Conservation (phyloP, 2,113 vertebrate species). For the Acanthochromis polyacanthus region DNA sequence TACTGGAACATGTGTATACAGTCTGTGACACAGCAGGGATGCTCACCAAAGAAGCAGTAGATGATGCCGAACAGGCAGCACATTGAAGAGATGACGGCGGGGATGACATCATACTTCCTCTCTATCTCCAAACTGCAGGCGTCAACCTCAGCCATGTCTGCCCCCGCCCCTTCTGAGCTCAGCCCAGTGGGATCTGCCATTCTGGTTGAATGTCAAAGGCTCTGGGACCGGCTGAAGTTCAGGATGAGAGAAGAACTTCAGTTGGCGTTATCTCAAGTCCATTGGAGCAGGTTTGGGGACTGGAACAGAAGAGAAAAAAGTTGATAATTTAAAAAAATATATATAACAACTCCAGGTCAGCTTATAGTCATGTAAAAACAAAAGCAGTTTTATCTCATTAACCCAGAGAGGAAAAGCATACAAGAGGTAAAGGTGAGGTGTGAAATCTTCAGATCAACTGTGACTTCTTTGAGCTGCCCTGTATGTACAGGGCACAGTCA, state of each 20-base stretch:
- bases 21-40: neutral
- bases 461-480: constrained; percentile 39
- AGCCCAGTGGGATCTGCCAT: constrained; percentile 82
- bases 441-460: constrained; percentile 58
- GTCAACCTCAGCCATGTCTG: constrained; percentile 68
- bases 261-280: constrained; percentile 73
- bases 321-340: neutral
- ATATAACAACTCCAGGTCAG: neutral
- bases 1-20: neutral
- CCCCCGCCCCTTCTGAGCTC: constrained; percentile 75
- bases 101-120: constrained; percentile 86
- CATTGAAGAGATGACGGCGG: constrained; percentile 88
- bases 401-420: neutral
- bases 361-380: neutral
- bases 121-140: constrained; percentile 85
- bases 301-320: constrained; percentile 37
- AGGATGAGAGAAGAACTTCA: constrained; percentile 11
- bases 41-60: constrained; percentile 93
- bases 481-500: constrained; percentile 38
- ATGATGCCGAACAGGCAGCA: constrained; percentile 91
- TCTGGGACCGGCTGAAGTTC: constrained; percentile 20
- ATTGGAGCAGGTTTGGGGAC: constrained; percentile 60
- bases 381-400: neutral
- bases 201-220: constrained; percentile 37
- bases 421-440: constrained; percentile 19